Evolutionary conservation across 1,140 invertebrate species (phyloP).

Genomic region (Drosophila obscura): DNA sequence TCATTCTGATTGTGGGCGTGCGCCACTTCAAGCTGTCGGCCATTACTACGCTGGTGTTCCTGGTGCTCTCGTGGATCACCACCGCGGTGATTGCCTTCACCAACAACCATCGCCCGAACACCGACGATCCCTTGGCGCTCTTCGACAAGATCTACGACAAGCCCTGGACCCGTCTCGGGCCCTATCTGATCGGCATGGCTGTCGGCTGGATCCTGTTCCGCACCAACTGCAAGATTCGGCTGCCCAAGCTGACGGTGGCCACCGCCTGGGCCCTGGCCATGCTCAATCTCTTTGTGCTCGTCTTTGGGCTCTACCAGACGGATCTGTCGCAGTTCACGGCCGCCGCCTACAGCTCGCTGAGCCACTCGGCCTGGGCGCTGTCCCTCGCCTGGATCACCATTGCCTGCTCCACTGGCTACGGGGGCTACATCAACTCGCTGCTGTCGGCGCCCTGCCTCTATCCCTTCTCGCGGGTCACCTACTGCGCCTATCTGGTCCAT

Average conservation of each 20-base stretch:
- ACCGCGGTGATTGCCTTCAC: slow-evolving; percentile 91
- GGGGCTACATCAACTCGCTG: slow-evolving; percentile 89
- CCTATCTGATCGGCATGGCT: slow-evolving; percentile 93
- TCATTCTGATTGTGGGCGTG: slow-evolving; percentile 89
- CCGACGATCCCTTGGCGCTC: slow-evolving; percentile 91
- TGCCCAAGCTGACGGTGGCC: slow-evolving; percentile 89
- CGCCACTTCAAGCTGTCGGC: slow-evolving; percentile 90
- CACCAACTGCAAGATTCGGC: slow-evolving; percentile 90
- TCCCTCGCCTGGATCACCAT: slow-evolving; percentile 93
- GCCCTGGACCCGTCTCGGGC: slow-evolving; percentile 92
- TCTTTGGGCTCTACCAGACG: slow-evolving; percentile 90
- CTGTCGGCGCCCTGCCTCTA: slow-evolving; percentile 91
- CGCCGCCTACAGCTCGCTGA: slow-evolving; percentile 92
- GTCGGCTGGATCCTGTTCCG: slow-evolving; percentile 92
- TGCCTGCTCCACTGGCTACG: slow-evolving; percentile 94
- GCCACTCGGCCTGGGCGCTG: slow-evolving; percentile 93
- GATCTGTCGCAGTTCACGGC: slow-evolving; percentile 88
- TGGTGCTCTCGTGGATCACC: slow-evolving; percentile 90
- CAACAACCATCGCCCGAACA: slow-evolving; percentile 91
- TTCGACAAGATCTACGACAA: slow-evolving; percentile 95
- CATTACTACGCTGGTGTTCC: slow-evolving; percentile 86
- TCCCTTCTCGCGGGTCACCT: slow-evolving; percentile 92
- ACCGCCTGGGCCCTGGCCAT: slow-evolving; percentile 89
- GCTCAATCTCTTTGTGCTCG: slow-evolving; percentile 87
- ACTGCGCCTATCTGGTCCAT: slow-evolving; percentile 93